phyloP scores from a whole-genome alignment of 2,888 invertebrate genomes.

The Sphaerophoria taeniata region DNA sequence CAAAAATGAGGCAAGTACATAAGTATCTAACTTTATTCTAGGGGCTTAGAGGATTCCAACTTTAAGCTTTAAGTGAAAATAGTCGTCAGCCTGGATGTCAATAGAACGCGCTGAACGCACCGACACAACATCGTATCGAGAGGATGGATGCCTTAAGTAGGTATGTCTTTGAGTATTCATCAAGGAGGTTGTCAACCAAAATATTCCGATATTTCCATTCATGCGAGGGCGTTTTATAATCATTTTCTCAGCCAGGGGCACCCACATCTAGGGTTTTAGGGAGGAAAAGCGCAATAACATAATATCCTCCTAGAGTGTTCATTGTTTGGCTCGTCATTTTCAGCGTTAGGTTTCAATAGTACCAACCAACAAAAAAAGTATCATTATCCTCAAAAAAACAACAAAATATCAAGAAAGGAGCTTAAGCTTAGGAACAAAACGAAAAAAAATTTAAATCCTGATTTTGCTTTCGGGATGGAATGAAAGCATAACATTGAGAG shows the following conservation, averaged over 20 bases:
- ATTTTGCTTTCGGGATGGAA: conserved; percentile 52
- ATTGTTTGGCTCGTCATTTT: conserved; percentile 64
- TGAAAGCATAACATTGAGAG: conserved; percentile 39
- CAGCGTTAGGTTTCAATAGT: conserved; percentile 52
- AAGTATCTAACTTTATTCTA: conserved; percentile 13
- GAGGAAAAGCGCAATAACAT: conserved; percentile 64
- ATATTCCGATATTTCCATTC: conserved; percentile 54
- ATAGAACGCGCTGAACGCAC: background rate
- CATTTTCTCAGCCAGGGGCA: conserved; percentile 29
- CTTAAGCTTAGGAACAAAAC: conserved; percentile 46
- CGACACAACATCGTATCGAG: background rate
- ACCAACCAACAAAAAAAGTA: conserved; percentile 8
- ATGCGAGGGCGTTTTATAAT: conserved; percentile 55
- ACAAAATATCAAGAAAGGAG: conserved; percentile 14
- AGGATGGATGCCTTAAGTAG: conserved; percentile 1
- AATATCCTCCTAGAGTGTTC: conserved; percentile 67
- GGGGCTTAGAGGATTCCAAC: conserved; percentile 21
- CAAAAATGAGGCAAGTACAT: conserved; percentile 10
- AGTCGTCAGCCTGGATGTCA: conserved; percentile 31
- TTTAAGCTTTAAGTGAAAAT: conserved; percentile 62
- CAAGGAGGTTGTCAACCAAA: conserved; percentile 25
- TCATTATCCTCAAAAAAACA: conserved; percentile 9
- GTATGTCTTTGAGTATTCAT: conserved; percentile 52
- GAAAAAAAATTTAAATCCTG: conserved; percentile 60
- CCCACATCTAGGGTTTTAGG: background rate